Conservation (phyloP, 2,113 vertebrate species). For the Synchiropus splendidus region DNA sequence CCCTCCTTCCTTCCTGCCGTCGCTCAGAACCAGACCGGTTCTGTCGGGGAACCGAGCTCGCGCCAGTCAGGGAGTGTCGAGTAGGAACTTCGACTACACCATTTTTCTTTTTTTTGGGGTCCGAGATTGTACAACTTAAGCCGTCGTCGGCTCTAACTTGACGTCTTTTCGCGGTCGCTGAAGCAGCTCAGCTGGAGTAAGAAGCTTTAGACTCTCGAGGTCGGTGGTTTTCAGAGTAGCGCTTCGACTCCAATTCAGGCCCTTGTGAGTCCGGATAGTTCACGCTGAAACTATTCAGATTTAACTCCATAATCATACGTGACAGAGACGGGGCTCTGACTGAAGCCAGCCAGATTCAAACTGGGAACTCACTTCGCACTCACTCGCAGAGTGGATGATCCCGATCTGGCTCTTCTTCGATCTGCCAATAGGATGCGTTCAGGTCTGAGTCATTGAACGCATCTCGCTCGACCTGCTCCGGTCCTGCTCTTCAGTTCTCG, state of each 20-base stretch:
- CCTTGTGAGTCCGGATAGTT: too few species aligned
- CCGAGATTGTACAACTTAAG: constrained; percentile 26
- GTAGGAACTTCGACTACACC: constrained; percentile 1
- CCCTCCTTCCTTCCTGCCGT: background rate
- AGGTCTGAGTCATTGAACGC: constrained; percentile 9
- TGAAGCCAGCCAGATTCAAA: too few species aligned
- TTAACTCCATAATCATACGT: too few species aligned
- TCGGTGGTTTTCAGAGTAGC: too few species aligned
- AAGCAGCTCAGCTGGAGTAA: too few species aligned
- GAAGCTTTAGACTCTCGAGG: too few species aligned
- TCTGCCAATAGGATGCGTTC: background rate
- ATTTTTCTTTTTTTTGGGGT: background rate
- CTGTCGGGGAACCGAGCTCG: constrained; percentile 9
- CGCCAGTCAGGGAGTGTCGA: constrained; percentile 32
- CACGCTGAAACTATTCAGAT: too few species aligned
- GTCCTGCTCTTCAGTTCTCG: background rate
- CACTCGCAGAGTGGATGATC: too few species aligned
- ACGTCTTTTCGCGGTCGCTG: too few species aligned
- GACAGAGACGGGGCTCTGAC: too few species aligned
- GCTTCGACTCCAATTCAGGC: too few species aligned
- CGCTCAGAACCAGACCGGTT: constrained; percentile 7
- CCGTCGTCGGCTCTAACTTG: background rate
- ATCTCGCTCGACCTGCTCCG: constrained; percentile 15
- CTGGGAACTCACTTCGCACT: too few species aligned
- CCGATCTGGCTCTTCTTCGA: background rate